Evolutionary conservation across 2,888 invertebrate species (phyloP), one percentile per base, ranked within the genome.

Genomic region (Mylabris sibirica): DNA sequence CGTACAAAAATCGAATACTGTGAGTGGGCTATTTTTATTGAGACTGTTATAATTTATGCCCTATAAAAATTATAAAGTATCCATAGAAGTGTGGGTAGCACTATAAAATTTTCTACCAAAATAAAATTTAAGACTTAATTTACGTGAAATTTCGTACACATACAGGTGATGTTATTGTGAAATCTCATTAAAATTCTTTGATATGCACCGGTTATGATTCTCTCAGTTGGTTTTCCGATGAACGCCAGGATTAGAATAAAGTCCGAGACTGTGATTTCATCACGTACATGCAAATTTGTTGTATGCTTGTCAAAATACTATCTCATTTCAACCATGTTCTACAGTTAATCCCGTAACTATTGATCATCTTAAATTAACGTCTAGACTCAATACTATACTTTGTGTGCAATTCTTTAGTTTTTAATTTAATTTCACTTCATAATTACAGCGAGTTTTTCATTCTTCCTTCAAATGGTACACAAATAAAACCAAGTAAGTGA

Each of bases 221-320:
- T 57, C 24, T 4, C 24, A 57, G 24, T 57, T 57, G 57, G 20
- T 22, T 57, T 57, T 57, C 24, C 57, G 14, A 57, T 57, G 57
- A 57, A 57, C 20, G 57, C 22, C 20, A 12, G 57, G 57, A 57
- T 57, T 57, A 24, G 57, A 57, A 24, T 57, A 57, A 57, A 57
- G 57, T 24, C 57, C 57, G 57, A 57, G 57, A 24, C 14, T 57
- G 3, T 12, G 57, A 57, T 57, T 57, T 57, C 20, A 14, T 22
- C 57, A 57, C 57, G 57, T 57, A 57, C 24, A 57, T 57, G 57
- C 57, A 57, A 57, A 57, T 57, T 57, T 24, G 57, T 24, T 57
- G 49, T 49, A 2, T 9, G 49, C 49, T n/a, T 49, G 24, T 57
- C 57, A 57, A 57, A 49, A 57, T 57, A 57, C 24, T 22, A 57